Percentiles rank a stretch among this genome's conserved stretches.
Evolutionary conservation across 2,888 invertebrate species (phyloP).

Genomic region (Homarus gammarus): DNA sequence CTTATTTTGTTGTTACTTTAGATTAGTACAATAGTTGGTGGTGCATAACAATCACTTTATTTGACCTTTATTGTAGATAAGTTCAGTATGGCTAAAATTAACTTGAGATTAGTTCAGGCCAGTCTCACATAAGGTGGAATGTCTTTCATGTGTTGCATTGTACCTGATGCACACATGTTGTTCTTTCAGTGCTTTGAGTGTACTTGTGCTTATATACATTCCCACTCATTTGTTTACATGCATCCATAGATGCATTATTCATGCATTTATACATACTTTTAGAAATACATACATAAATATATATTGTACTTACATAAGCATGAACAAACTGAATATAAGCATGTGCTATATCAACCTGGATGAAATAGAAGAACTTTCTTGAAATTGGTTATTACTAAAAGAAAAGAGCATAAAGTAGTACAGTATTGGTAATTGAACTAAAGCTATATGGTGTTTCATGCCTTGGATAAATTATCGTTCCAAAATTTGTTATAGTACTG

Average conservation of each 20-base stretch:
- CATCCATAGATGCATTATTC: neutral
- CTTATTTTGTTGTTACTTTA: neutral
- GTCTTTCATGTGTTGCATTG: neutral
- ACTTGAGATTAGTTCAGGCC: neutral
- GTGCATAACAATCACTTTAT: neutral
- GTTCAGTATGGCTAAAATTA: no score
- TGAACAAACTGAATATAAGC: neutral
- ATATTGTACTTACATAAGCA: neutral
- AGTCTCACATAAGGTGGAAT: neutral
- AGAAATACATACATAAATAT: slow-evolving; percentile 9
- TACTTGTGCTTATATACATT: neutral
- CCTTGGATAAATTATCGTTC: no score
- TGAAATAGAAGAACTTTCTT: neutral
- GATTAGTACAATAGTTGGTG: neutral
- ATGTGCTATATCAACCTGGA: neutral
- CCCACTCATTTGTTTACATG: neutral
- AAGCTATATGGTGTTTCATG: no score
- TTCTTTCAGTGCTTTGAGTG: neutral
- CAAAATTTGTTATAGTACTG: no score
- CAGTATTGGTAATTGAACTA: no score
- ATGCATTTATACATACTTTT: neutral
- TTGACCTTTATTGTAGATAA: no score
- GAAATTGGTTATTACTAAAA: no score
- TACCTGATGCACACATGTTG: neutral
- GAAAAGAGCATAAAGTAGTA: no score